Conservation (phyloP, 2,113 vertebrate genomes). For the Procavia capensis region DNA sequence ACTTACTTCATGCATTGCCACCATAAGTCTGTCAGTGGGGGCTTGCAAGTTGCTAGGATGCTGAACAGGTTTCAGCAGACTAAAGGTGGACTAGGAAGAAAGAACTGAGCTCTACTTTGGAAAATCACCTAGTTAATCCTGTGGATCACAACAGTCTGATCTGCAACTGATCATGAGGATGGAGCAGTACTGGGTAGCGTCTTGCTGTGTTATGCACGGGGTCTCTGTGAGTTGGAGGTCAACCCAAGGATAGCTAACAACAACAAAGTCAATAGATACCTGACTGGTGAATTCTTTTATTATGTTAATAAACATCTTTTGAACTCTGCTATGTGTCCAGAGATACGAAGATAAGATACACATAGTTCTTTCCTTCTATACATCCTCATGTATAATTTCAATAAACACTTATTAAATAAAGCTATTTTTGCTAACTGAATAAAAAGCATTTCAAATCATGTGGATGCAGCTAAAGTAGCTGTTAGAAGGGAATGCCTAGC, state of each 20-base stretch:
- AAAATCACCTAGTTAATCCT: not conserved
- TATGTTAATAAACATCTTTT: not conserved
- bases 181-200: not conserved
- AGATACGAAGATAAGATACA: slow-evolving; percentile 13
- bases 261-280: not conserved
- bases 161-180: not conserved
- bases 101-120: not conserved
- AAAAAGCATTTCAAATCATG: slow-evolving; percentile 38
- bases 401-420: slow-evolving; percentile 1
- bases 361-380: not conserved
- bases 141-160: not conserved
- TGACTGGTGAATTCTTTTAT: not conserved
- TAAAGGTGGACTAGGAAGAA: not conserved
- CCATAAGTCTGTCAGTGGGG: not conserved
- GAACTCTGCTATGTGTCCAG: not conserved
- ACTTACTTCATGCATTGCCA: not conserved
- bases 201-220: too few relatives aligned
- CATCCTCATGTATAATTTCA: not conserved
- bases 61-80: not conserved
- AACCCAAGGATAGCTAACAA: too few relatives aligned
- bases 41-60: not conserved
- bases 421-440: not conserved
- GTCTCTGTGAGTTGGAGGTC: too few relatives aligned
- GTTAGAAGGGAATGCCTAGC: not conserved
- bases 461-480: not conserved